Percentiles rank a stretch among this genome's conserved stretches.
Conservation (phyloP, 2,113 vertebrate genomes). For the Chaenocephalus aceratus region DNA sequence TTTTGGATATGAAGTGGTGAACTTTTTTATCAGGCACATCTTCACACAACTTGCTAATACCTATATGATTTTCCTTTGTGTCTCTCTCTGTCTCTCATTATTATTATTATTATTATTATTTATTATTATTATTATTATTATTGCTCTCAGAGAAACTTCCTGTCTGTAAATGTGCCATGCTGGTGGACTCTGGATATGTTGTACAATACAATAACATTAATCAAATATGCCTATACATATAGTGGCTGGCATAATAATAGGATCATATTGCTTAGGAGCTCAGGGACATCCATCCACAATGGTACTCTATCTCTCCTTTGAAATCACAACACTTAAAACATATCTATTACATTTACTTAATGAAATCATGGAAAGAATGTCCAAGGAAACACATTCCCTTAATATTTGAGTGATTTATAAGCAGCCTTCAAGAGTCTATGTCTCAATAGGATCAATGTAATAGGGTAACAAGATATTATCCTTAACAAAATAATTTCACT, state of each 20-base stretch:
- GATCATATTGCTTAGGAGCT: slow-evolving; percentile 16
- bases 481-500: neutral
- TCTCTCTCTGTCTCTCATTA: neutral
- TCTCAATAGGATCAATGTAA: no score
- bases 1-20: neutral
- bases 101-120: no score
- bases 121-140: neutral
- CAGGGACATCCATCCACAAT: neutral
- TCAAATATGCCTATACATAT: neutral
- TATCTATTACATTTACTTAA: no score
- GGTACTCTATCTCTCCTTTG: neutral
- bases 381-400: no score
- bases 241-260: slow-evolving; percentile 10
- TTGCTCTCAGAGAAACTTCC: neutral
- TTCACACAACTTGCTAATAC: neutral
- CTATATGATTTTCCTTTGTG: neutral
- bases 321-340: neutral
- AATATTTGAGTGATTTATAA: no score
- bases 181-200: neutral
- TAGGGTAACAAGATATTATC: no score
- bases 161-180: neutral
- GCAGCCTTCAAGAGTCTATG: no score
- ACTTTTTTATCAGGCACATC: neutral
- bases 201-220: neutral
- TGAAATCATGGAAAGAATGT: neutral